Base-by-base conservation (phyloP, 2,797 vertebrate genomes). In the Coreius guichenoti region DNA sequence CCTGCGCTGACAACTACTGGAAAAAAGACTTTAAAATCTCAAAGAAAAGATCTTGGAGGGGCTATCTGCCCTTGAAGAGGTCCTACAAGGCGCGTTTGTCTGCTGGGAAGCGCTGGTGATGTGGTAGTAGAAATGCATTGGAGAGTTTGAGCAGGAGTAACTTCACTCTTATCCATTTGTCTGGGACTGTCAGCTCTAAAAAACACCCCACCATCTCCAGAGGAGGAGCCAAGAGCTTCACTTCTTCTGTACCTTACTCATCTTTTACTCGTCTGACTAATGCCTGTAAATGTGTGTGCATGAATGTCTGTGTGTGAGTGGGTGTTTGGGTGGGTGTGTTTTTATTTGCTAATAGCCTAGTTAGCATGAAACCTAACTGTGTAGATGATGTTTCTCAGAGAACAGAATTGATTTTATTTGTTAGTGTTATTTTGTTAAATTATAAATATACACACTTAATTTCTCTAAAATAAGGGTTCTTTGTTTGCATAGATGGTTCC, bases 131-230 rank as follows among this genome's bases (percentile, higher is more conserved):
- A 81, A 26, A 13, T 31, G 74, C 81, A 81, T 69, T 75, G 78
- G 83, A 91, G 87, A 85, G 87, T 91, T 43, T 80, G 80, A 90
- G 86, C 91, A 90, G 92, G 90, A 93, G 93, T 91, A 91, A 91
- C 91, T 94, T 93, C 91, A 94, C 95, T 94, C 94, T 93, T 95
- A 92, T 92, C 92, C 95, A 95, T 89, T 94, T 94, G 93, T 88
- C 94, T 92, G 93, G 91, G 95, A 94, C 92, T 92, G 94, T 94
- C 95, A 94, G 92, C 96, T 97, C 95, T 96, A 97, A 97, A 84
- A 97, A 97, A 94, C 93, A 93, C 91, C 88, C 91, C 91, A 93
- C 90, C 94, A 92, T 86, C 89, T 88, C 88, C 87, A 91, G 92
- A 94, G 94, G 95, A 95, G 97, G 97, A 97, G 98, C 92, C 88